Conservation (phyloP, 2,888 invertebrate genomes). For the Phania funesta region DNA sequence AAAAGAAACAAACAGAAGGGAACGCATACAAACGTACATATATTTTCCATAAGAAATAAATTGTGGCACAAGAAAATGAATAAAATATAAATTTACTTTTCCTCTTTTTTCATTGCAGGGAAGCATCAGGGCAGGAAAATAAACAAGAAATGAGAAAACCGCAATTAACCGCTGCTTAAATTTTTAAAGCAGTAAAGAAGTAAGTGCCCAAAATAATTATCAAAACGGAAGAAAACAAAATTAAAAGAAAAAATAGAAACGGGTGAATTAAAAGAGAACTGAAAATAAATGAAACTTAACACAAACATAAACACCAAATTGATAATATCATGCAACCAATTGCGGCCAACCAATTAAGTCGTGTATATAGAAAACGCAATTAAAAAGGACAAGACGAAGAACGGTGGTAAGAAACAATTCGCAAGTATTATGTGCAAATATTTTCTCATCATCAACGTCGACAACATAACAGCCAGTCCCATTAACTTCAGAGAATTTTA, state of each 20-base stretch:
- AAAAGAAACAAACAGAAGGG: neutral
- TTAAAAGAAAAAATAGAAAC: slow-evolving; percentile 1
- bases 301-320: slow-evolving; percentile 43
- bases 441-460: slow-evolving; percentile 8
- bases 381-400: neutral
- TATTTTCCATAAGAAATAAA: neutral
- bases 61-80: neutral
- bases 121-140: neutral
- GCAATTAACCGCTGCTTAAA: neutral
- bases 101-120: slow-evolving; percentile 7
- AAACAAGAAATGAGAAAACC: neutral
- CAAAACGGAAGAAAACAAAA: slow-evolving; percentile 8
- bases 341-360: slow-evolving; percentile 51
- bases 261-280: neutral
- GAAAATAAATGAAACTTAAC: neutral
- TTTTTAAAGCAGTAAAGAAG: neutral
- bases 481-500: slow-evolving; percentile 4
- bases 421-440: slow-evolving; percentile 38
- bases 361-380: neutral
- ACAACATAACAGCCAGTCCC: too few relatives aligned
- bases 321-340: slow-evolving; percentile 57
- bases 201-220: slow-evolving; percentile 48
- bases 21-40: neutral
- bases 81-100: neutral
- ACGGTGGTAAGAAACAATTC: neutral